Conservation (phyloP, 2,113 vertebrate species). For the Ascaphus truei region DNA sequence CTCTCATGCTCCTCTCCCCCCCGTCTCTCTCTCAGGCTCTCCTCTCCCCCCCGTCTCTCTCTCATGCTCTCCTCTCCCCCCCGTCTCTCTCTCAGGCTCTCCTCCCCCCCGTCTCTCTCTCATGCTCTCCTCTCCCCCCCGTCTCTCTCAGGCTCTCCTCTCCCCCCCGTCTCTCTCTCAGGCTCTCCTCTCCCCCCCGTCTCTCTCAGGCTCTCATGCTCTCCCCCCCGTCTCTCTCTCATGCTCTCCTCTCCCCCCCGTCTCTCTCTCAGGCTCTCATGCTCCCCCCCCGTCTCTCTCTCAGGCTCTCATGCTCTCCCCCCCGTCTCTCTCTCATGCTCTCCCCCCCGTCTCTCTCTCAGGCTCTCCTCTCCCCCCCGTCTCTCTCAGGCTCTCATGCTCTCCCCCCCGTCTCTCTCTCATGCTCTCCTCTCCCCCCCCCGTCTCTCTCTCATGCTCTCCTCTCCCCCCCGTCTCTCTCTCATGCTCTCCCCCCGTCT, state of each 20-base stretch:
- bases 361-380: neutral
- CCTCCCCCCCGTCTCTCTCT: neutral
- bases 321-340: neutral
- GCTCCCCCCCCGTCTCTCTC: neutral
- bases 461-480: constrained; percentile 50
- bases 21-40: neutral
- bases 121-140: neutral
- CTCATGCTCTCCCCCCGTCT: neutral
- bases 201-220: constrained; percentile 53
- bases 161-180: neutral
- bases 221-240: neutral
- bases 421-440: neutral
- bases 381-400: constrained; percentile 51
- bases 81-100: constrained; percentile 62
- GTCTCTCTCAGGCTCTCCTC: constrained; percentile 50
- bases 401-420: neutral
- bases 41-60: neutral
- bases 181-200: neutral
- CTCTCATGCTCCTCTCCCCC: too few species aligned
- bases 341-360: neutral
- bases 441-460: constrained; percentile 56
- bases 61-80: constrained; percentile 64
- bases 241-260: neutral
- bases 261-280: too few species aligned
- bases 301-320: neutral